phyloP scores from a whole-genome alignment of 2,113 vertebrate genomes.

The Agapornis roseicollis region DNA sequence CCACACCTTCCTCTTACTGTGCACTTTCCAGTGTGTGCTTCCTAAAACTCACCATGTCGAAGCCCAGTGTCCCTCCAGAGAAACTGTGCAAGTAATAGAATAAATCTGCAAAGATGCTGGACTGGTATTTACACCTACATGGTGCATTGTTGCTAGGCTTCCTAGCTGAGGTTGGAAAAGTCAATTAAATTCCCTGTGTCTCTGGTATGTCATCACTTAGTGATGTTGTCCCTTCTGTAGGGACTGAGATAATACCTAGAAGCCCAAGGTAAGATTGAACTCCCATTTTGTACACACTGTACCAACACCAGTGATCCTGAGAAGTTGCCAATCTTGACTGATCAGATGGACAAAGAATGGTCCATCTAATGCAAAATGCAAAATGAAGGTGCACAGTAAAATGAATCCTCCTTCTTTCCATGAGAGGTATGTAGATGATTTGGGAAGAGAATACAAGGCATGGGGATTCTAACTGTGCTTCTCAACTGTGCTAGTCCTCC shows the following conservation, averaged over 20 bases:
- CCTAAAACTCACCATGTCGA: background rate
- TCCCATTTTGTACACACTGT: background rate
- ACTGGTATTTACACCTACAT: background rate
- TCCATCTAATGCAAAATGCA: background rate
- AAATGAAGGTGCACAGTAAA: background rate
- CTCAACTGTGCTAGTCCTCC: background rate
- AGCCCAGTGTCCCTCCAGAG: background rate
- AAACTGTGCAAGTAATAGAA: background rate
- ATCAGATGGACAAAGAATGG: background rate
- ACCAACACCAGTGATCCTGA: background rate
- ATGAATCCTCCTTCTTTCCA: background rate
- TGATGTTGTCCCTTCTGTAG: background rate
- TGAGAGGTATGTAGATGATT: background rate
- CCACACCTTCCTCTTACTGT: background rate
- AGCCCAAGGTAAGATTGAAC: background rate
- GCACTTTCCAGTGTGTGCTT: background rate
- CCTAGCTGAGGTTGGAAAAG: background rate
- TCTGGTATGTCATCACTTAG: background rate
- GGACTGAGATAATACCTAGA: background rate
- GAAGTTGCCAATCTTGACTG: accelerated
- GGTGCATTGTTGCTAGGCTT: background rate
- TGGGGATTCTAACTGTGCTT: background rate
- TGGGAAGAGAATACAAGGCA: background rate
- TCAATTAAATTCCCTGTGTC: background rate
- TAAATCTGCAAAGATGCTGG: background rate